A percentile compares a stretch with the other conserved stretches of the same genome.
Evolutionary conservation across 2,888 invertebrate genomes (phyloP).

Genomic region (Therioaphis trifolii): DNA sequence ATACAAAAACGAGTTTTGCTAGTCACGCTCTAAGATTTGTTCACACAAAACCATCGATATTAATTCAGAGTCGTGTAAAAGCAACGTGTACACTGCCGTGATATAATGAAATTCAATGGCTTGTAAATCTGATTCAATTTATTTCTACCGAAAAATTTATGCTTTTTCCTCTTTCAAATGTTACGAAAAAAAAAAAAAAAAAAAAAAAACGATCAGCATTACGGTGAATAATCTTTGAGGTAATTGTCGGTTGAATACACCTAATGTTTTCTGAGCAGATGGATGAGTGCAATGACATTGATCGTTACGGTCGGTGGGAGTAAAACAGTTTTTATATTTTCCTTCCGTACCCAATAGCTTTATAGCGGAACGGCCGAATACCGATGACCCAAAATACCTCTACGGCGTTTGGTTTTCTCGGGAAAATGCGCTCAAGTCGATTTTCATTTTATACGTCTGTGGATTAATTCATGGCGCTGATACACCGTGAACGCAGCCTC

Average conservation of each 20-base stretch:
- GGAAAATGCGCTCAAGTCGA: constrained; percentile 7
- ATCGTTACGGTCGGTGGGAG: constrained; percentile 54
- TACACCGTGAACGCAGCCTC: constrained; percentile 41
- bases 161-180: constrained; percentile 32
- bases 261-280: background rate
- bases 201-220: constrained; percentile 47
- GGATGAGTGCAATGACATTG: constrained; percentile 55
- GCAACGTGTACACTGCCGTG: background rate
- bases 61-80: constrained; percentile 26
- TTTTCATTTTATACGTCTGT: background rate
- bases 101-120: constrained; percentile 1
- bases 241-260: background rate
- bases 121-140: constrained; percentile 30
- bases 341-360: constrained; percentile 47
- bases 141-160: background rate
- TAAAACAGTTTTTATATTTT: constrained; percentile 24
- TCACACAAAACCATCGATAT: constrained; percentile 46
- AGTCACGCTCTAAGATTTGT: constrained; percentile 53
- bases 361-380: constrained; percentile 34
- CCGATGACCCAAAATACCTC: constrained; percentile 12
- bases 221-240: constrained; percentile 50
- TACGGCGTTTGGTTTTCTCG: constrained; percentile 4
- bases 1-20: constrained; percentile 47
- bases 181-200: background rate
- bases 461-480: background rate